Base-by-base conservation (phyloP, 2,113 vertebrate species). In the Pseudorhombus dupliciocellatus region DNA sequence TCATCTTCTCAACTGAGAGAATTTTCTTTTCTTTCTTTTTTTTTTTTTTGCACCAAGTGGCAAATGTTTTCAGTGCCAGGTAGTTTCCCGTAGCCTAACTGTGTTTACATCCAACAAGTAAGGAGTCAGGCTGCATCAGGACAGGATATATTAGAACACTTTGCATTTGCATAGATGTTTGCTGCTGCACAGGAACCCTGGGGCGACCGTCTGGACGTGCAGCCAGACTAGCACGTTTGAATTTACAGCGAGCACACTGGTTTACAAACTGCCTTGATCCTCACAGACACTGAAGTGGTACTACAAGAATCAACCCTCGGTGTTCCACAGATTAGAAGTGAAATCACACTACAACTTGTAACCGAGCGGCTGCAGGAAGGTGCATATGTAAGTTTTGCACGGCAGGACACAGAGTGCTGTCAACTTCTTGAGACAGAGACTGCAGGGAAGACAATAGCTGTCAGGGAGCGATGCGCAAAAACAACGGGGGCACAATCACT, bases 381-480 rank as follows among this genome's bases (percentile, higher is more conserved):
- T 66, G 51, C 25, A 68, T 15, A 2, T 54, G 25, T 37, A 75
- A 86, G 86, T 88, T 88, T 67, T 20, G 22, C 56, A 78, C 57
- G 7, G 28, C 63, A 40, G 15, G 21, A 15, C 15, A 18, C 16
- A 5, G 5, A 46, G 42, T 46, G 62, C 46, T 85, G 74, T 81
- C 58, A 91, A 91, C 83, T 91, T 91, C 77, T 83, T 18, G 26
- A 70, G 66, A 77, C 48, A 8, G 65, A 72, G 64, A 69, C 84
- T 84, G 87, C 81, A 83, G 70, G 48, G 73, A 44, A 84, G 75
- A 88, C 86, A 85, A 87, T 77, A 85, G 84, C 75, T 75, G 83
- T 75, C 77, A 80, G 71, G 34, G 82, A 80, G 70, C 80, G 80
- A 89, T 92, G 89, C 88, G 84, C 87, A 89, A 90, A 90, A 92